Evolutionary conservation across 2,797 vertebrate species (phyloP), one percentile per base, ranked within the genome.

Genomic region (Lithobates sylvaticus): DNA sequence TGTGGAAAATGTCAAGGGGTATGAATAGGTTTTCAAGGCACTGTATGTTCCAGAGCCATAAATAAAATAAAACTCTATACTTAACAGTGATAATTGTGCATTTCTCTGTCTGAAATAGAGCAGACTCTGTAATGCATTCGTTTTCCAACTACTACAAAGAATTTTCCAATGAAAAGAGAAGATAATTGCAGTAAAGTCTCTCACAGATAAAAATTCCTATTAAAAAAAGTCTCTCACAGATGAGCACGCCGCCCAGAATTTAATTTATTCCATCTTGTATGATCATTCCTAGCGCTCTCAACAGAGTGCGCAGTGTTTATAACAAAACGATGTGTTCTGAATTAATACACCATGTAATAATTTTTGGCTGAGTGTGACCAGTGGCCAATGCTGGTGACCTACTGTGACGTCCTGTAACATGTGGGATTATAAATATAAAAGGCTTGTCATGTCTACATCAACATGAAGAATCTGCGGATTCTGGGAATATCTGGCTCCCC

Each of bases 401-500:
- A 47, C 6, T 84, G 47, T 79, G 84, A 64, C 34, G 50, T 71
- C 18, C 34, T 29, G 34, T 9, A n/a, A 29, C 29, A 65, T 29
- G 36, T 67, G 58, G 72, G 71, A 83, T 67, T 68, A 83, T 10
- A 47, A 47, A 27, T 32, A 86, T 68, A 75, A 81, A 69, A 5
- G 64, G 23, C 72, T n/a, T 79, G 39, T 86, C 47, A 70, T 44
- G 65, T 29, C 27, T 68, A 42, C 47, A 76, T 70, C 44, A 13
- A 64, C 65, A 71, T 42, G 36, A 36, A 61, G 75, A 44, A 76
- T 83, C 12, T 74, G 80, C 18, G 47, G 65, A 73, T 83, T 83
- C 68, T 78, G 75, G 68, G 75, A 83, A 87, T 83, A 83, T 87
- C 69, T 83, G 61, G 29, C 50, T 77, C 10, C 67, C 67, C 54